Evolutionary conservation across 2,888 invertebrate genomes (phyloP), one percentile per base, ranked within the genome.

Genomic region (Automeris io): DNA sequence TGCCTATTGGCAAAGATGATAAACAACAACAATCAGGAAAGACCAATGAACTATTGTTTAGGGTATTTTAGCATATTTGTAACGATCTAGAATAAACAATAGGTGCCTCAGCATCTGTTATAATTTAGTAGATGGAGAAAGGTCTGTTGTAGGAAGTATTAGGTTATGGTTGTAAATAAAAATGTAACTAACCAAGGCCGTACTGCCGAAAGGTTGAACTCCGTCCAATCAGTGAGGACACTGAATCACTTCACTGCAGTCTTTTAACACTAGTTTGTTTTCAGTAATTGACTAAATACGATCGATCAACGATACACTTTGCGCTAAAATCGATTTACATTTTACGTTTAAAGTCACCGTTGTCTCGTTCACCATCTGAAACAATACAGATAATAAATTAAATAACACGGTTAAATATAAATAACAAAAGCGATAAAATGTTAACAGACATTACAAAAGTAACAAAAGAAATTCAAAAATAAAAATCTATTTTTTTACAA

Each of bases 131-230:
- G n/a, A n/a, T n/a, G n/a, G n/a, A n/a, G 11, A 25, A 25, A 25
- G 1, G 5, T 9, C n/a, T 2, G n/a, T 25, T 8, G 11, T 7
- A n/a, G n/a, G 4, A n/a, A 8, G n/a, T 25, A 25, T 9, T n/a
- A 8, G 18, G 3, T 16, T 13, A 3, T 5, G 2, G 11, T n/a
- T 16, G 34, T n/a, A 12, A 25, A 40, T 26, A 29, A 25, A 18
- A 34, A 35, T 39, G 13, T 8, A 45, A 73, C 77, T 74, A 50
- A 78, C 77, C 76, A 77, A 78, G 70, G 60, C 59, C 62, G 63
- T 46, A 62, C 69, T 55, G 67, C 62, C 61, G 49, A 54, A 49
- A 57, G 45, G 45, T 49, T 43, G 57, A 69, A 54, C 49, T 55
- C 51, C 52, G 63, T 66, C 59, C 63, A 62, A 64, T 55, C 46